A percentile compares a stretch with the other conserved stretches of the same genome.
phyloP scores from a whole-genome alignment of 2,797 vertebrate species.

The Tinamus major region DNA sequence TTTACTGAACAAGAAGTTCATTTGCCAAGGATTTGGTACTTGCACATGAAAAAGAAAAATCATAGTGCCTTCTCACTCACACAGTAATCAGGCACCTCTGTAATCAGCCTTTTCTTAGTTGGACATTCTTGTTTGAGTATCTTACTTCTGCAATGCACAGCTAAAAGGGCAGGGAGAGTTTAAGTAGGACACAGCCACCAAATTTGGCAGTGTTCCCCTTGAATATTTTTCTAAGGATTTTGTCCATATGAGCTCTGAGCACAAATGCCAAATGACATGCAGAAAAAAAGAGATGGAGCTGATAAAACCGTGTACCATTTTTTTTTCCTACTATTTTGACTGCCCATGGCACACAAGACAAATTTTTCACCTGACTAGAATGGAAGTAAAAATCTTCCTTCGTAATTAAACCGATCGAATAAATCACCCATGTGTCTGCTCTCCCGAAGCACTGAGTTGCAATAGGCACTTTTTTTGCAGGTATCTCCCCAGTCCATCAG shows the following conservation, averaged over 20 bases:
- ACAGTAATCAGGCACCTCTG: background rate
- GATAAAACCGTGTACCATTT: constrained; percentile 29
- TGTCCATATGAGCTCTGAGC: constrained; percentile 42
- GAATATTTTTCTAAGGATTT: constrained; percentile 59
- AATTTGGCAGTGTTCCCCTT: constrained; percentile 1
- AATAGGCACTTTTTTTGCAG: constrained; percentile 66
- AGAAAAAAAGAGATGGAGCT: constrained; percentile 47
- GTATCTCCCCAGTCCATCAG: constrained; percentile 69
- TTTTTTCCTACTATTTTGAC: constrained; percentile 42
- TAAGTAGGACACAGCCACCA: constrained; percentile 29
- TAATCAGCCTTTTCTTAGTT: background rate
- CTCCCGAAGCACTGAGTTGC: constrained; percentile 38
- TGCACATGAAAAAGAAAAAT: background rate
- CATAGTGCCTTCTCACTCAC: background rate
- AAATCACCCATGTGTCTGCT: background rate
- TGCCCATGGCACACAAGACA: background rate
- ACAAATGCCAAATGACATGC: constrained; percentile 24
- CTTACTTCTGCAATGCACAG: constrained; percentile 5
- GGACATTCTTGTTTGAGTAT: background rate
- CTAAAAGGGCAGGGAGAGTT: constrained; percentile 40
- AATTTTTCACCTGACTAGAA: constrained; percentile 49
- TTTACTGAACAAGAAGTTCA: background rate
- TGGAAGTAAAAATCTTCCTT: constrained; percentile 32
- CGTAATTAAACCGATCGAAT: constrained; percentile 48
- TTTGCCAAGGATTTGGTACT: background rate